Conservation (phyloP, 2,113 vertebrate genomes). For the Nettapus auritus region DNA sequence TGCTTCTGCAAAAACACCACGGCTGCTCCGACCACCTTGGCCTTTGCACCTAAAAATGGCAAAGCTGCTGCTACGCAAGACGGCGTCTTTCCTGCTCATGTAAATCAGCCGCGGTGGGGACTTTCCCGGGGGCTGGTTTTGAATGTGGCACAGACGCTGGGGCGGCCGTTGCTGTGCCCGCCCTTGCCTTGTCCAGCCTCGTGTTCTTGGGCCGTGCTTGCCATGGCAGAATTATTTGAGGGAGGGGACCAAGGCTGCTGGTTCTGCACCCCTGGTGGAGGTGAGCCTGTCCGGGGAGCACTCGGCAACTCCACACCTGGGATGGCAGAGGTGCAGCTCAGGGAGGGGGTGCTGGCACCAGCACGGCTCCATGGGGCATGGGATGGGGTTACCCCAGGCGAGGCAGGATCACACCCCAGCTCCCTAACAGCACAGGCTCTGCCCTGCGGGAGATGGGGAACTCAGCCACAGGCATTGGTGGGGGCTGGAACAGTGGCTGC, state of each 20-base stretch:
- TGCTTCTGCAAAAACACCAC: background rate
- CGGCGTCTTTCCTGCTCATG: conserved; percentile 64
- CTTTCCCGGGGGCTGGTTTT: conserved; percentile 42
- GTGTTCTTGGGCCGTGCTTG: rapidly evolving
- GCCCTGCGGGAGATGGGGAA: background rate
- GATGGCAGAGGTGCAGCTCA: background rate
- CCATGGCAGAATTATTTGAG: rapidly evolving
- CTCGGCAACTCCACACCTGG: rapidly evolving
- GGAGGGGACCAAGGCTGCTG: background rate
- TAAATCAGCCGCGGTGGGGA: conserved; percentile 27
- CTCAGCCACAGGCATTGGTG: background rate
- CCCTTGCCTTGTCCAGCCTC: background rate
- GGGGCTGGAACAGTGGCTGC: background rate
- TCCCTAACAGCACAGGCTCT: background rate
- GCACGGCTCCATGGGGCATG: background rate
- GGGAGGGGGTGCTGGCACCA: rapidly evolving
- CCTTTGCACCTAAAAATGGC: conserved; percentile 1
- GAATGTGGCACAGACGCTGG: background rate
- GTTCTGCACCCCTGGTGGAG: background rate
- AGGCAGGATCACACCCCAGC: background rate
- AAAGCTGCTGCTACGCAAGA: background rate
- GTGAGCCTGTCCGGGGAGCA: background rate
- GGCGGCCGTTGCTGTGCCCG: background rate
- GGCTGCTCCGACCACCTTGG: rapidly evolving
- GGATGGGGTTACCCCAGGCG: background rate